Evolutionary conservation across 2,888 invertebrate genomes (phyloP).

Genomic region (Synergus laeviventris): DNA sequence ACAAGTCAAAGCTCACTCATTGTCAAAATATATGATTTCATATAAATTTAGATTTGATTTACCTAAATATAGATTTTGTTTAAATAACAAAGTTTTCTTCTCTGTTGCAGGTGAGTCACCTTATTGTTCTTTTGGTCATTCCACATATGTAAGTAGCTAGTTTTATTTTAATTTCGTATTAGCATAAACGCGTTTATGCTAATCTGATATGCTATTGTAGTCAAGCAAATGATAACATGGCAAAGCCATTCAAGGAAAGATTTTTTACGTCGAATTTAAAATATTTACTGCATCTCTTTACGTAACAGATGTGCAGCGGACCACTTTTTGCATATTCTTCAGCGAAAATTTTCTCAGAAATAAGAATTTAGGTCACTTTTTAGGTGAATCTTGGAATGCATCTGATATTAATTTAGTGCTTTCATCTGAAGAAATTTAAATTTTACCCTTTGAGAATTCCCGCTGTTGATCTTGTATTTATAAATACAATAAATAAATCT

Average conservation of each 20-base stretch:
- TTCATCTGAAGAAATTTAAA: not conserved
- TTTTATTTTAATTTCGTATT: constrained; percentile 17
- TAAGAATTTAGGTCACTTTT: not conserved
- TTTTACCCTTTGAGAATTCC: not conserved
- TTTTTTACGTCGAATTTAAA: not conserved
- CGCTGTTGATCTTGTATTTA: too few species aligned
- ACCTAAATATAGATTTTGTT: not conserved
- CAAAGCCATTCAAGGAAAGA: not conserved
- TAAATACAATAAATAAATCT: too few species aligned
- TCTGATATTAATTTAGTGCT: not conserved
- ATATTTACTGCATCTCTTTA: not conserved
- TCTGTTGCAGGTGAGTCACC: constrained; percentile 37
- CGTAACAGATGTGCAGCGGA: not conserved
- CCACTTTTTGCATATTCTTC: not conserved
- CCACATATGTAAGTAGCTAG: constrained; percentile 26
- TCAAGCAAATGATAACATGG: not conserved
- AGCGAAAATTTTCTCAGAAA: not conserved
- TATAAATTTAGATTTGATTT: not conserved
- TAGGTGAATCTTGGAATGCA: not conserved
- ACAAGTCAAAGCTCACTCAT: not conserved
- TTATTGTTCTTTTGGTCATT: constrained; percentile 19
- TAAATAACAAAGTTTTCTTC: constrained; percentile 26
- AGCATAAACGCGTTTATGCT: constrained; percentile 17
- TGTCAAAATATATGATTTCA: not conserved
- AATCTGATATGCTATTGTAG: constrained; percentile 14